Percentiles rank a stretch among this genome's conserved stretches.
These are phyloP conservation scores for Epizoanthus ramosus DNA, from an alignment of 92 coral and sea anemone species.

Conservation along the genomic window DNA sequence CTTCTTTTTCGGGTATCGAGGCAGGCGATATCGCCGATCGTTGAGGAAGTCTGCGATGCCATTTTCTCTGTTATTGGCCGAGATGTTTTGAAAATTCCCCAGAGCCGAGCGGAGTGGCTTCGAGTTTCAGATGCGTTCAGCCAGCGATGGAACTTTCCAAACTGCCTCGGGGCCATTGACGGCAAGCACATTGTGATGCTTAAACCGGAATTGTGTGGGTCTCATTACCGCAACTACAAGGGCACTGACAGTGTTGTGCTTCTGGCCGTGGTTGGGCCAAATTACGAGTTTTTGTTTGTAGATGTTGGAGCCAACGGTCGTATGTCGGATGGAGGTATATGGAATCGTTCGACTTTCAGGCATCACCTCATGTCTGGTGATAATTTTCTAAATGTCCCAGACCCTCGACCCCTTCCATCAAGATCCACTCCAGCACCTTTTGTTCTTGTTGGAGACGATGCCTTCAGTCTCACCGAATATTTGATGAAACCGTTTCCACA, in stretches of 20 bases:
- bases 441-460: conserved; percentile 20
- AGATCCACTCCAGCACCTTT: background rate
- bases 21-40: conserved; percentile 34
- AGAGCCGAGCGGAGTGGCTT: too few relatives aligned
- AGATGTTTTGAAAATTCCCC: too few relatives aligned
- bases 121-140: too few relatives aligned
- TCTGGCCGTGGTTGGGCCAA: too few relatives aligned
- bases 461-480: background rate
- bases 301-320: conserved; percentile 14
- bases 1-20: conserved; percentile 39
- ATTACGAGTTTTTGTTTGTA: background rate
- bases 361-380: background rate
- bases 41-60: conserved; percentile 32
- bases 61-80: background rate
- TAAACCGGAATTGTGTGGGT: too few relatives aligned
- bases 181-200: too few relatives aligned
- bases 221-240: too few relatives aligned
- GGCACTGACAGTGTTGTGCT: too few relatives aligned
- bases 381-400: background rate
- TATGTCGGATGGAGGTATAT: conserved; percentile 6
- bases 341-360: background rate
- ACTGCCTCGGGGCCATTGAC: too few relatives aligned
- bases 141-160: too few relatives aligned
- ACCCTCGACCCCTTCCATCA: background rate
- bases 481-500: conserved; percentile 7